Base-by-base conservation (phyloP, 2,797 vertebrate genomes). In the Myoxocephalus aenaeus region DNA sequence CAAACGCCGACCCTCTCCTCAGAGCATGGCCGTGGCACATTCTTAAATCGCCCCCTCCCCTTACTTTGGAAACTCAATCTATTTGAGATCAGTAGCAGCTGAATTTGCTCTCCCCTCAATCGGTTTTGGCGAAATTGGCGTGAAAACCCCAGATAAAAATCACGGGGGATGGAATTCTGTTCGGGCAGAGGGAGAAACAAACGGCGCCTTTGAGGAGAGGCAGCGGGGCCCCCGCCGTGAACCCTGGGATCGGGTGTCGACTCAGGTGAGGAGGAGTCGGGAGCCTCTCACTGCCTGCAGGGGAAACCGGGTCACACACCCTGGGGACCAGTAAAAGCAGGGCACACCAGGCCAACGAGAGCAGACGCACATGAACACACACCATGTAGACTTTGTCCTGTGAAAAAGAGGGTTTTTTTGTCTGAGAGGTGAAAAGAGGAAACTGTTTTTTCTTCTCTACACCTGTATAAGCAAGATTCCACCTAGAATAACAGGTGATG, bases 81-180 rank as follows among this genome's bases (percentile, higher is more conserved):
- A 91, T 93, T 92, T 81, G 87, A 94, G 92, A 95, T 94, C 94
- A 95, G 95, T 95, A 95, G 94, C 93, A 94, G 91, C 94, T 94
- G 92, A 95, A 94, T 92, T 92, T 91, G 86, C 92, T 88, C 87
- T 58, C 82, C 82, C 85, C 81, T 90, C 90, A 91, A 91, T 93
- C 88, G 83, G 87, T 92, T 94, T 93, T 91, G 92, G 87, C 84
- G 65, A 92, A 95, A 94, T 94, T 94, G 92, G 92, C 92, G 89
- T 94, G 92, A 94, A 95, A 93, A 92, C 84, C 80, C 80, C 74
- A 82, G 93, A 95, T 95, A 94, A 92, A 54, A 93, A 94, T 94
- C 93, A 86, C 71, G 51, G 76, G 80, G 86, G 83, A 58, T 68
- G 77, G 88, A 92, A 92, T 93, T 92, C 81, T 87, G 84, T 90